A percentile compares a stretch with the other conserved stretches of the same genome.
Evolutionary conservation across 2,113 vertebrate genomes (phyloP).

Genomic region (Coracopsis vasa): DNA sequence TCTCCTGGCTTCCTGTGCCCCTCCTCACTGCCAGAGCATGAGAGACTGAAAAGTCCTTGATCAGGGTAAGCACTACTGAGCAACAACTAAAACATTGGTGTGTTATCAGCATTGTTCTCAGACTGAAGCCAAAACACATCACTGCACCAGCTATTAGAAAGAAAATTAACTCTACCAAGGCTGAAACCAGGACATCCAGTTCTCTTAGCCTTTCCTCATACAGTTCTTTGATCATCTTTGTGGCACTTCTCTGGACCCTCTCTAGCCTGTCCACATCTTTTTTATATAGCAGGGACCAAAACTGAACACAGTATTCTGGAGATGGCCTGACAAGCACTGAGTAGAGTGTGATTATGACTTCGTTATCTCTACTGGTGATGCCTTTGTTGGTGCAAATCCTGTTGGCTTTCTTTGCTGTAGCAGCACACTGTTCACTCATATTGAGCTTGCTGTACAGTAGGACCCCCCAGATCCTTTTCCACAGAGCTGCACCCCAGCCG

Average conservation of each 20-base stretch:
- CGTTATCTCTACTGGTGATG: background rate
- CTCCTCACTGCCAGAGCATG: background rate
- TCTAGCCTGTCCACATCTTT: background rate
- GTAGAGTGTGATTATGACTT: background rate
- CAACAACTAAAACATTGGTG: background rate
- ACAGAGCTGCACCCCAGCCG: background rate
- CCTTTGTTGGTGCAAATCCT: background rate
- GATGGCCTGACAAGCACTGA: background rate
- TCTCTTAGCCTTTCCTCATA: background rate
- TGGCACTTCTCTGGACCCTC: background rate
- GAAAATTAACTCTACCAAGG: background rate
- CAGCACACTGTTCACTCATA: background rate
- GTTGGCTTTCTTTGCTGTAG: background rate
- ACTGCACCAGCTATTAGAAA: background rate
- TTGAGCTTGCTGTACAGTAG: background rate
- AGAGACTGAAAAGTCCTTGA: background rate
- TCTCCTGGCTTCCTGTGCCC: background rate
- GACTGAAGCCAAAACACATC: background rate
- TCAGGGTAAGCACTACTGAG: background rate
- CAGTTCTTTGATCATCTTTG: background rate
- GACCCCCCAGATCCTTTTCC: background rate
- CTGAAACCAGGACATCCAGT: background rate
- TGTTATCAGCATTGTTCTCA: background rate
- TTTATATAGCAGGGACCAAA: background rate
- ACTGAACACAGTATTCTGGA: background rate